Percentiles rank a stretch among this genome's conserved stretches.
Conservation (phyloP, 2,797 vertebrate species). For the Urosaurus nigricauda region DNA sequence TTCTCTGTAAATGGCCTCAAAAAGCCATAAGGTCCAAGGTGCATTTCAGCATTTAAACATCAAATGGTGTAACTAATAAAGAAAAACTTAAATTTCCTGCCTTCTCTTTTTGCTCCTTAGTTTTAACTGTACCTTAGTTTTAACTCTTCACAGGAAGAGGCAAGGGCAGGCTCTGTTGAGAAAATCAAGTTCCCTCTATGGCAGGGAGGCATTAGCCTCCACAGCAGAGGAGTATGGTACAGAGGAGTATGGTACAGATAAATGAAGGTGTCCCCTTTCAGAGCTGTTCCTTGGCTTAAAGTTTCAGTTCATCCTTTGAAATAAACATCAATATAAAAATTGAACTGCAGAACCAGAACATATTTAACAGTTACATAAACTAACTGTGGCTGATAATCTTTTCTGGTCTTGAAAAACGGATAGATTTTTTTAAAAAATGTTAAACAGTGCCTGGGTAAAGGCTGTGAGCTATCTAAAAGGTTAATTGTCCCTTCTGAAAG, state of each 20-base stretch:
- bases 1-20: constrained; percentile 46
- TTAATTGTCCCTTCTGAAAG: too few relatives aligned
- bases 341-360: not conserved
- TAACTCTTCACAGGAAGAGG: constrained; percentile 1
- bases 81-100: constrained; percentile 36
- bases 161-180: not conserved
- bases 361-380: not conserved
- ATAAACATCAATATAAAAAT: not conserved
- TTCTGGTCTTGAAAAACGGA: too few relatives aligned
- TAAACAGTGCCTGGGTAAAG: too few relatives aligned
- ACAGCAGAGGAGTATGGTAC: not conserved
- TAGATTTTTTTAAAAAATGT: too few relatives aligned
- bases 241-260: not conserved
- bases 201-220: fast-evolving
- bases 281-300: constrained; percentile 1
- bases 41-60: constrained; percentile 45
- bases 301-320: not conserved
- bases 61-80: constrained; percentile 63
- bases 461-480: too few relatives aligned
- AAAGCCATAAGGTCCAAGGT: constrained; percentile 46
- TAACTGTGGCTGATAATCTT: not conserved
- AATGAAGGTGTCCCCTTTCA: not conserved
- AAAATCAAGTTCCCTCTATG: not conserved
- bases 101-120: constrained; percentile 22
- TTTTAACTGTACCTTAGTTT: constrained; percentile 1